These are phyloP conservation scores for Plecotus auritus DNA, from an alignment of 2,113 vertebrate species.

Conservation along the genomic window DNA sequence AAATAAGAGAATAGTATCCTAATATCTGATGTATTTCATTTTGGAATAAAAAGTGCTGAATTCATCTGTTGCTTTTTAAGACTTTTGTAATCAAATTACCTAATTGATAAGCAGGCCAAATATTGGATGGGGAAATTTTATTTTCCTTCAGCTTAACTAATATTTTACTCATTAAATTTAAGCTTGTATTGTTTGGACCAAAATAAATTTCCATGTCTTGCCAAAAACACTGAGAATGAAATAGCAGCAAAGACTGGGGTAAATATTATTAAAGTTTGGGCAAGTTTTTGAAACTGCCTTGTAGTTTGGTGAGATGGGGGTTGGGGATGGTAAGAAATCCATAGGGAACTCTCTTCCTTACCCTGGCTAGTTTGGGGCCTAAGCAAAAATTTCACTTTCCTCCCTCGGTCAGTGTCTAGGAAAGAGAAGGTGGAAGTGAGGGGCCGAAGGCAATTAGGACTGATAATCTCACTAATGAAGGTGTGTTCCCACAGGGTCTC, in stretches of 20 bases:
- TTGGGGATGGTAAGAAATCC: background rate
- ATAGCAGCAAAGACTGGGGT: background rate
- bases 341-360: background rate
- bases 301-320: background rate
- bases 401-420: background rate
- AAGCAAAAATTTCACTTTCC: background rate
- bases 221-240: background rate
- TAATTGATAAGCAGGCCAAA: background rate
- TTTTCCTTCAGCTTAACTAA: background rate
- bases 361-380: background rate
- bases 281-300: background rate
- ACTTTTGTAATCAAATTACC: background rate
- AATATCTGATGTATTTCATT: background rate
- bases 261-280: background rate
- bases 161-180: background rate
- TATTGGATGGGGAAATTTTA: background rate
- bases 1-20: background rate
- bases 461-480: background rate
- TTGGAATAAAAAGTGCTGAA: conserved; percentile 1
- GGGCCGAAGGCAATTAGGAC: background rate
- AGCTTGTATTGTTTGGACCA: background rate
- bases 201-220: background rate
- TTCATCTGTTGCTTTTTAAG: background rate
- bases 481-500: background rate
- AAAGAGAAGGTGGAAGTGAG: background rate